phyloP scores from a whole-genome alignment of 2,888 invertebrate species.

The Idaea straminata region DNA sequence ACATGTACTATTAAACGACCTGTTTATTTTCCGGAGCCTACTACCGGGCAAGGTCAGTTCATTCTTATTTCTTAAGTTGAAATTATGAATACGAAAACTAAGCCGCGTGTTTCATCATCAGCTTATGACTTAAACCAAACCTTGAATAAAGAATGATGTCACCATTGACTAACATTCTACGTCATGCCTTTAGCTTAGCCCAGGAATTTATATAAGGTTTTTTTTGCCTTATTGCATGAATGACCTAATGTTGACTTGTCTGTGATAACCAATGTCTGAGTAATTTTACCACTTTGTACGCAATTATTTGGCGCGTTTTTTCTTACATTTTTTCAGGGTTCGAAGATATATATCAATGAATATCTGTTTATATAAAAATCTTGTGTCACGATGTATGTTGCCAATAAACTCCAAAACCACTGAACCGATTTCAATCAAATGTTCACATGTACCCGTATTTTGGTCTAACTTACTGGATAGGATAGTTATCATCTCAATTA shows the following conservation, averaged over 20 bases:
- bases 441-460: too few relatives aligned
- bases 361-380: too few relatives aligned
- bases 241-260: background rate
- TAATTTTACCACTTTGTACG: background rate
- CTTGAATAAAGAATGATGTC: constrained; percentile 29
- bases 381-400: too few relatives aligned
- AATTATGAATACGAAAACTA: too few relatives aligned
- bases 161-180: constrained; percentile 25
- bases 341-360: background rate
- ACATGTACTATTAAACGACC: too few relatives aligned
- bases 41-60: too few relatives aligned
- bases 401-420: too few relatives aligned
- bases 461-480: too few relatives aligned
- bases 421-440: too few relatives aligned
- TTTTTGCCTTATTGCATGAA: background rate
- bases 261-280: background rate
- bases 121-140: constrained; percentile 11
- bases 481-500: too few relatives aligned
- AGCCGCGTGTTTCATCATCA: background rate
- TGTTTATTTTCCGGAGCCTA: too few relatives aligned
- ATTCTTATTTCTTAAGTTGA: too few relatives aligned
- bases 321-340: background rate
- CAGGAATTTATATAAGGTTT: constrained; percentile 1
- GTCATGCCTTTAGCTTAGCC: constrained; percentile 20
- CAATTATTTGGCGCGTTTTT: background rate